Base-by-base conservation (phyloP, 2,888 invertebrate genomes). In the Dryadula phaetusa region DNA sequence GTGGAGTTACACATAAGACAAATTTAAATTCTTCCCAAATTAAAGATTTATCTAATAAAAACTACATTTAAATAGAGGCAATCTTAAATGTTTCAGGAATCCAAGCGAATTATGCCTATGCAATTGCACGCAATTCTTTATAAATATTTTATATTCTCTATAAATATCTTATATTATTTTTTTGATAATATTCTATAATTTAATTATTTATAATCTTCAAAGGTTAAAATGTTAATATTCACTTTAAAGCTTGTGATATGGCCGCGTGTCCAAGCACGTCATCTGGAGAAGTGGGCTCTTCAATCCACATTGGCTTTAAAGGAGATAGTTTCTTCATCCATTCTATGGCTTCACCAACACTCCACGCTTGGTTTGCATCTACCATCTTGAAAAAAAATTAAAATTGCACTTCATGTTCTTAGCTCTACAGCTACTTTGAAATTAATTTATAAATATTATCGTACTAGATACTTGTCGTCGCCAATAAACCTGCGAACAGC, bases 281-380 rank as follows among this genome's bases (percentile, higher is more conserved):
- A 82, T 98, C 98, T 0, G 98, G 98, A 3, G 96, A 96, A 0
- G 98, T 98, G 0, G 98, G 98, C 80, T 98, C 98, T 84, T 98
- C 98, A 66, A 98, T 98, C 98, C 98, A 98, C 63, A 95, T 84
- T 2, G 96, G 95, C 75, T 96, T 95, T 78, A 95, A 95, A 46
- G 95, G 94, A 0, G 95, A 94, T 67, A 98, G 85, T 62, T 95
- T 87, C 81, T 95, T 95, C 95, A 97, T 96, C 97, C 98, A 98
- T 12, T 95, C 95, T 67, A 98, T 96, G 0, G 98, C 96, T 84
- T 97, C 95, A 65, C 95, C 89, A 3, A 98, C 96, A 77, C 96
- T 96, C 98, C 98, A 98, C 1, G 96, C 95, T 93, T 97, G 97
- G 85, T 98, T 98, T 0, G 97, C 97, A 80, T 98, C 97, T 3